These are phyloP conservation scores for Girardinichthys multiradiatus DNA, from an alignment of 2,113 vertebrate species.

Conservation along the genomic window DNA sequence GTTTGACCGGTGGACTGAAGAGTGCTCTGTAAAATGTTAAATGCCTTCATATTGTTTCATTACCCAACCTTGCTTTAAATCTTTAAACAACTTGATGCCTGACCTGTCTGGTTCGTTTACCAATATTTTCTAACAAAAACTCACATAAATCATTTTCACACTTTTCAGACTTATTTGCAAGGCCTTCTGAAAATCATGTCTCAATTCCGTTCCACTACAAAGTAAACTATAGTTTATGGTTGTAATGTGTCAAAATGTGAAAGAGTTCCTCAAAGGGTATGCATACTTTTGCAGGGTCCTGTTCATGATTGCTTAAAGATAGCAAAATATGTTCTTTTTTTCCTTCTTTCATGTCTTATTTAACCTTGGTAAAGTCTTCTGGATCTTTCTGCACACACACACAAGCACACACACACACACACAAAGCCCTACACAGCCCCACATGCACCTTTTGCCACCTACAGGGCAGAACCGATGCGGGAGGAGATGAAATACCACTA, in stretches of 20 bases:
- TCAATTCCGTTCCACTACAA: too few relatives aligned
- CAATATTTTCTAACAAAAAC: neutral
- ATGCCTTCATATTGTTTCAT: neutral
- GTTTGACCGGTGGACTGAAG: too few relatives aligned
- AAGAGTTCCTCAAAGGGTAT: neutral
- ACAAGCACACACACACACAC: conserved; percentile 19
- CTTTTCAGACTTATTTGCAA: neutral
- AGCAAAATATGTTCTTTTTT: conserved; percentile 17
- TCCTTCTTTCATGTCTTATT: conserved; percentile 49
- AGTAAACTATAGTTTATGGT: too few relatives aligned
- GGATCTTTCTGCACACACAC: conserved; percentile 1
- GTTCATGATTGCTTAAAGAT: neutral
- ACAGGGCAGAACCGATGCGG: conserved; percentile 72
- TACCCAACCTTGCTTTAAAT: neutral
- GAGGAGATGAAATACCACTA: conserved; percentile 75
- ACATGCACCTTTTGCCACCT: conserved; percentile 56
- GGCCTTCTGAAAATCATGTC: too few relatives aligned
- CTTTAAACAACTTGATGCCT: neutral
- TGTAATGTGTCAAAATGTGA: too few relatives aligned
- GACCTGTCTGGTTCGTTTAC: neutral
- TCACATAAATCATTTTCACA: neutral
- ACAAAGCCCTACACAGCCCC: neutral
- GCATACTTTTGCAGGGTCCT: neutral
- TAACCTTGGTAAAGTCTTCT: conserved; percentile 57
- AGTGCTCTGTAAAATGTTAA: too few relatives aligned